Evolutionary conservation across 2,888 invertebrate genomes (phyloP), one percentile per base, ranked within the genome.

Genomic region (Thysanoteuthis rhombus): DNA sequence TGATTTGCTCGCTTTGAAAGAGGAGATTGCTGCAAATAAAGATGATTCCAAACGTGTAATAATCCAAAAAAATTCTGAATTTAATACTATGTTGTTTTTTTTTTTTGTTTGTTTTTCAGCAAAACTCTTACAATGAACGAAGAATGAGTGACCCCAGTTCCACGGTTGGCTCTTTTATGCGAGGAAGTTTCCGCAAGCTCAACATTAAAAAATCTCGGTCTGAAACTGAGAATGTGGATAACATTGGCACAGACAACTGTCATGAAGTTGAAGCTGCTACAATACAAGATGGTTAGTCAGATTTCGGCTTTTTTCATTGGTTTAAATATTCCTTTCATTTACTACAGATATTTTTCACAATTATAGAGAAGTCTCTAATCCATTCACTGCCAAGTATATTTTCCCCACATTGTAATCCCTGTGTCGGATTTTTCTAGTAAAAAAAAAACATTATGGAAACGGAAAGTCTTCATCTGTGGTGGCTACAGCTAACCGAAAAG

Each of bases 261-360:
- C 98, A 98, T 90, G 99, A 99, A 97, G 99, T 99, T 95, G 99
- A 99, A 97, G 99, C 99, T 52, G 99, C 99, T 22, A 99, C 99
- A 97, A 98, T 99, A 95, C 98, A 98, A 97, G 99, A 99, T 97
- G 99, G 99, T 99, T 97, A 93, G 95, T 25, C 12, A 38, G 90
- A 3, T 6, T 28, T 38, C 36, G 32, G 0, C 8, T 90, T n/a
- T 75, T 75, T 36, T 12, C 2, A n/a, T 75, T 36, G 12, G n/a
- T 19, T 36, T 75, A 16, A 2, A n/a, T n/a, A n/a, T 75, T 16
- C 3, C 16, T 36, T 32, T 28, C 32, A 32, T 58, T 25, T 58
- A n/a, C n/a, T n/a, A n/a, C n/a, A n/a, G n/a, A n/a, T n/a, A n/a
- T n/a, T n/a, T n/a, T n/a, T 42, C 16, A 42, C 16, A 12, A 6